Evolutionary conservation across 1,140 invertebrate genomes (phyloP).

Genomic region (Pectinophora gossypiella): DNA sequence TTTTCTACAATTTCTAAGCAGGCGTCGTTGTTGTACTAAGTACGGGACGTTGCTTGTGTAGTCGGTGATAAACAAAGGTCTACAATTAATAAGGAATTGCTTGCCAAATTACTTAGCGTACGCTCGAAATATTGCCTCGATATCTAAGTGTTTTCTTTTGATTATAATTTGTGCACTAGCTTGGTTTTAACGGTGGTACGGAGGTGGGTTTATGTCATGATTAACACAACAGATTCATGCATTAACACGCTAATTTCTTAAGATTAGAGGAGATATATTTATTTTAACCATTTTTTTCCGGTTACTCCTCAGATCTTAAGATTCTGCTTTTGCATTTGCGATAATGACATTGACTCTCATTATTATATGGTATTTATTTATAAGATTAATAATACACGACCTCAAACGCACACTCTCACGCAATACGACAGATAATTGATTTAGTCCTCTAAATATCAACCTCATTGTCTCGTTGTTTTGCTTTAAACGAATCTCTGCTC

Average conservation of each 20-base stretch:
- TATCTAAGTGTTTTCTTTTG: too few species aligned
- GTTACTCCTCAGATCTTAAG: neutral
- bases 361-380: too few species aligned
- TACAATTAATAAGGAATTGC: too few species aligned
- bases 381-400: too few species aligned
- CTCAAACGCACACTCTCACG: neutral
- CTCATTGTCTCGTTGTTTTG: neutral
- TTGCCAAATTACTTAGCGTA: too few species aligned
- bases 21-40: too few species aligned
- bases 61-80: too few species aligned
- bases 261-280: neutral
- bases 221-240: slow-evolving; percentile 35
- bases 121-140: too few species aligned
- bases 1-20: too few species aligned
- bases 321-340: neutral
- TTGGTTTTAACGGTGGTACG: slow-evolving; percentile 51
- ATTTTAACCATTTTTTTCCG: neutral
- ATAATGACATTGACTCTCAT: too few species aligned
- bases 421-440: neutral
- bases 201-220: slow-evolving; percentile 70
- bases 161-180: slow-evolving; percentile 36
- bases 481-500: slow-evolving; percentile 54
- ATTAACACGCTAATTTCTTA: neutral
- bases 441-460: neutral
- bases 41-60: too few species aligned